Evolutionary conservation across 2,888 invertebrate genomes (phyloP), one percentile per base, ranked within the genome.

Genomic region (Amaurobius ferox): DNA sequence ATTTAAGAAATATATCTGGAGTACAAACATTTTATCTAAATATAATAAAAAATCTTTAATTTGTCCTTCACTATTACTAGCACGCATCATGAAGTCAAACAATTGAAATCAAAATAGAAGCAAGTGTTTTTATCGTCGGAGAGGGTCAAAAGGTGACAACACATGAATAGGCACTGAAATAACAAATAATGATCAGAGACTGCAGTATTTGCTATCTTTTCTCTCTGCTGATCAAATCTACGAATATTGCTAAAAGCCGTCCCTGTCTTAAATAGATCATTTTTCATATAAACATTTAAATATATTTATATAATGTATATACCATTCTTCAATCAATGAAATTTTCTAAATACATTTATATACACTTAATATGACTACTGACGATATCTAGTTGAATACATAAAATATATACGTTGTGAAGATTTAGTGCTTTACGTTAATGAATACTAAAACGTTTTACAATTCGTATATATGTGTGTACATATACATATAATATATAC

Each of bases 1-100:
- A 29, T 29, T 55, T 83, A 77, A 76, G 83, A 83, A 83, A 83
- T 77, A 77, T 44, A 71, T 77, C 68, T 68, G 67, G 71, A 55
- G 83, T 83, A 83, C 76, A 83, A 83, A 83, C 44, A 71, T 71
- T 76, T 83, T 74, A 83, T 83, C 83, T 83, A 83, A 83, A 83
- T 83, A 76, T 28, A 83, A 83, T 83, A 83, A 83, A 77, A 76
- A 74, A 74, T 61, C 19, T 71, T 76, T 44, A 83, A 66, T 16
- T 71, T 68, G 62, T 44, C 19, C 55, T 61, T 67, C 23, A 62
- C 81, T 81, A 81, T 67, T 32, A 40, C 74, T 81, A 83, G n/a
- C 26, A 76, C 74, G 62, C n/a, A 64, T 44, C 28, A 23, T n/a
- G 16, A 9, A 74, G 76, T 30, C 11, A 66, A 71, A 76, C 19